phyloP scores from a whole-genome alignment of 2,888 invertebrate genomes.

The Reticulitermes lucifugus region DNA sequence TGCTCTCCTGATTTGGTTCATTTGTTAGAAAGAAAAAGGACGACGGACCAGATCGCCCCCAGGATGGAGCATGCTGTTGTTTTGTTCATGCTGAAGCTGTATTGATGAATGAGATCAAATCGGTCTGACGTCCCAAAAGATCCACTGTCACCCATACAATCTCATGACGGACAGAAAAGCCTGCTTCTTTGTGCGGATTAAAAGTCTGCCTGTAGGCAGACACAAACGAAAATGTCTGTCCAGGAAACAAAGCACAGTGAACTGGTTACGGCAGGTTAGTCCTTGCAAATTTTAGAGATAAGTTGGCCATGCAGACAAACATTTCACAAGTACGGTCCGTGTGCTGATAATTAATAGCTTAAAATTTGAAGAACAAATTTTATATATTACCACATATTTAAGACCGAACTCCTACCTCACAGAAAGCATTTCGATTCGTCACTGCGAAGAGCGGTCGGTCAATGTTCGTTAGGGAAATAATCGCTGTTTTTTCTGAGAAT shows the following conservation, averaged over 20 bases:
- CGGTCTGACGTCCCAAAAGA: conserved; percentile 30
- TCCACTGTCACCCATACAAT: conserved; percentile 26
- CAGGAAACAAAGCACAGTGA: background rate
- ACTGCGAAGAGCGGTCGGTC: no score
- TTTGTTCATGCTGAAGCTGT: conserved; percentile 29
- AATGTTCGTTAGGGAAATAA: no score
- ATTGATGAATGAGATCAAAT: conserved; percentile 39
- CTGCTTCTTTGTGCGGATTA: conserved; percentile 31
- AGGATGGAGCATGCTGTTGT: background rate
- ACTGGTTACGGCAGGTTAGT: background rate
- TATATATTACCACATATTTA: no score
- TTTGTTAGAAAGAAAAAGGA: conserved; percentile 32
- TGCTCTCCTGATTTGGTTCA: conserved; percentile 12
- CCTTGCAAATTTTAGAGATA: no score
- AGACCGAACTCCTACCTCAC: no score
- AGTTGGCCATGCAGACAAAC: no score
- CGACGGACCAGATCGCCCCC: conserved; percentile 25
- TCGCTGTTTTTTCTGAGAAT: no score
- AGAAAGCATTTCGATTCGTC: no score
- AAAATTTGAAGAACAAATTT: no score
- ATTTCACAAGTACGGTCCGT: no score
- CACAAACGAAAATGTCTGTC: conserved; percentile 2
- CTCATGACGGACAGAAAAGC: conserved; percentile 26
- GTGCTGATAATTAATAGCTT: no score
- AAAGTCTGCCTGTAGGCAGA: background rate